These are phyloP conservation scores for Sitodiplosis mosellana DNA, from an alignment of 1,140 invertebrate genomes.

Conservation along the genomic window DNA sequence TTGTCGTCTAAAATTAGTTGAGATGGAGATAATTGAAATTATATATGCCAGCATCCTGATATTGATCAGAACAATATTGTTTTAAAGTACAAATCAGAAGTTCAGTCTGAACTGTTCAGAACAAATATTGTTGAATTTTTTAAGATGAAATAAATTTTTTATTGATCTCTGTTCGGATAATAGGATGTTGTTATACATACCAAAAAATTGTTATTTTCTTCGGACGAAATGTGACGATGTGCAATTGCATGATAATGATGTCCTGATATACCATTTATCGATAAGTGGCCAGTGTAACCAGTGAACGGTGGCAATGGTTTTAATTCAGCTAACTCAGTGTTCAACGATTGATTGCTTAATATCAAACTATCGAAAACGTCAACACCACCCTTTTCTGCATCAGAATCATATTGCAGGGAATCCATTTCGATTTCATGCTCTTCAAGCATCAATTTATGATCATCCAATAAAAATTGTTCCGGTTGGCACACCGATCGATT, in stretches of 20 bases:
- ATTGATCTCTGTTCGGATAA: slow-evolving; percentile 3
- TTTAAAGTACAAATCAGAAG: too few relatives aligned
- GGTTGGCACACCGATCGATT: slow-evolving; percentile 5
- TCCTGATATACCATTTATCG: slow-evolving; percentile 68
- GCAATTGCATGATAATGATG: slow-evolving; percentile 71
- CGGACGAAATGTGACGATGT: slow-evolving; percentile 32
- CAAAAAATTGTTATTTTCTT: slow-evolving; percentile 43
- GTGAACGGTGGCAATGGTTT: slow-evolving; percentile 76
- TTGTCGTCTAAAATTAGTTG: too few relatives aligned
- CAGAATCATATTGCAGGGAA: slow-evolving; percentile 22
- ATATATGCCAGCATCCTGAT: slow-evolving; percentile 11
- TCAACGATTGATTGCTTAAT: slow-evolving; percentile 34
- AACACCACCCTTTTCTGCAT: slow-evolving; percentile 30
- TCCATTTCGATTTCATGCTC: slow-evolving; percentile 19
- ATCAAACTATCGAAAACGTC: slow-evolving; percentile 44
- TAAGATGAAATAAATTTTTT: too few relatives aligned
- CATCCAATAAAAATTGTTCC: slow-evolving; percentile 24
- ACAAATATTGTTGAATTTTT: too few relatives aligned
- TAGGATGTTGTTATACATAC: slow-evolving; percentile 30
- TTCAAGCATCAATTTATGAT: slow-evolving; percentile 23
- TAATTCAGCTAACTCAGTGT: slow-evolving; percentile 51
- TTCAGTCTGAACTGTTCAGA: too few relatives aligned
- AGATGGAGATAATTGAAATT: too few relatives aligned
- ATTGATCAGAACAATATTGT: not conserved
- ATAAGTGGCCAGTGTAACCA: slow-evolving; percentile 61